phyloP scores from a whole-genome alignment of 2,797 vertebrate genomes.

The Gila robusta region DNA sequence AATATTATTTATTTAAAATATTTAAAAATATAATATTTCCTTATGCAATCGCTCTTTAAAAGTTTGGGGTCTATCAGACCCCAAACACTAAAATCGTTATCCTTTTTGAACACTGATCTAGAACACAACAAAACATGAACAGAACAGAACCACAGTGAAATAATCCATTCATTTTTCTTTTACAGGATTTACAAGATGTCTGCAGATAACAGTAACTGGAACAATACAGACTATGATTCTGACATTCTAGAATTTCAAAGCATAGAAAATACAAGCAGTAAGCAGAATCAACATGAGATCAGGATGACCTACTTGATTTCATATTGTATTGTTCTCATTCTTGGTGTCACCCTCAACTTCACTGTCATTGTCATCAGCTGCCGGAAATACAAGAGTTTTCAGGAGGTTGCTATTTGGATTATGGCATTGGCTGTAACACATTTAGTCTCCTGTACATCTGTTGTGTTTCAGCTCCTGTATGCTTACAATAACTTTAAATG shows the following conservation, averaged over 20 bases:
- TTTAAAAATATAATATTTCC: too few species aligned
- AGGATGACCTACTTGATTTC: conserved; percentile 59
- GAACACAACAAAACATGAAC: background rate
- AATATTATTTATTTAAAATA: too few species aligned
- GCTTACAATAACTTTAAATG: conserved; percentile 79
- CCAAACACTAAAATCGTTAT: too few species aligned
- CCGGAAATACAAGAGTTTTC: background rate
- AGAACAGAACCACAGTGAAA: background rate
- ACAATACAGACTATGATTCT: background rate
- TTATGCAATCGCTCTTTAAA: too few species aligned
- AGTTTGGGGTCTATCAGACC: too few species aligned
- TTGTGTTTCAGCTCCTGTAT: conserved; percentile 78
- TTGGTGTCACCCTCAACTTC: conserved; percentile 80
- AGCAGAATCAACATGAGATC: background rate
- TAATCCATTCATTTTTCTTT: background rate
- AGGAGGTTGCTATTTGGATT: conserved; percentile 75
- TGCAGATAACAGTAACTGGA: background rate
- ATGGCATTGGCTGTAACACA: conserved; percentile 81
- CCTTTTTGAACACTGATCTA: too few species aligned
- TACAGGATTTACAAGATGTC: conserved; percentile 20
- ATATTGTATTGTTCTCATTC: conserved; percentile 74
- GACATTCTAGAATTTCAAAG: fast-evolving
- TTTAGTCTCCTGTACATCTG: conserved; percentile 80
- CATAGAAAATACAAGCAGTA: background rate
- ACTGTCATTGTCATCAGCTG: conserved; percentile 71